Percentiles rank a stretch among this genome's conserved stretches.
Evolutionary conservation across 1,140 invertebrate genomes (phyloP).

Genomic region (Hormaphis cornu): DNA sequence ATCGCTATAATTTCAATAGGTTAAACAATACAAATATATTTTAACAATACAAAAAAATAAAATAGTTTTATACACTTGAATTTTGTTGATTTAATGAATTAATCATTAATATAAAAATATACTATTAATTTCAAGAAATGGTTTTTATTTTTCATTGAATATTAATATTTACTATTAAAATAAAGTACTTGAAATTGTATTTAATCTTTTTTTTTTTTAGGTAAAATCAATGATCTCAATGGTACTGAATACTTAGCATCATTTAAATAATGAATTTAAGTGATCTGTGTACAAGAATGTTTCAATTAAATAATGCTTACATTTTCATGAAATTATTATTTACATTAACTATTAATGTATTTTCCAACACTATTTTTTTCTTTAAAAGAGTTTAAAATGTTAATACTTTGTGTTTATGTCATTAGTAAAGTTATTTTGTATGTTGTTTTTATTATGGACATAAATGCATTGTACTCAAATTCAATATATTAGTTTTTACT

Average conservation of each 20-base stretch:
- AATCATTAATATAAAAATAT: not conserved
- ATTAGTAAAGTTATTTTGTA: conserved; percentile 14
- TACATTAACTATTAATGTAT: not conserved
- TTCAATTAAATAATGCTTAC: not conserved
- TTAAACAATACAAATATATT: not conserved
- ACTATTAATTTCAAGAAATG: no score
- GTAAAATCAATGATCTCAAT: conserved; percentile 19
- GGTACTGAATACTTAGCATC: conserved; percentile 7
- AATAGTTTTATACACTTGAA: not conserved
- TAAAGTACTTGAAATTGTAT: not conserved
- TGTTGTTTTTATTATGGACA: not conserved
- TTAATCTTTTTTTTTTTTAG: not conserved
- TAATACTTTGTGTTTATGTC: not conserved
- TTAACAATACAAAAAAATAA: not conserved
- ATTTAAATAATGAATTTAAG: not conserved
- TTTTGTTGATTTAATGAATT: not conserved
- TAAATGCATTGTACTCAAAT: not conserved
- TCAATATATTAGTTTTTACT: not conserved
- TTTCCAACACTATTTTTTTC: not conserved
- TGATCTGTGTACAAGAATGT: not conserved
- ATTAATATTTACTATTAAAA: no score
- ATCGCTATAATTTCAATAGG: no score
- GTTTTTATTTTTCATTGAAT: no score
- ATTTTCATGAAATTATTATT: not conserved
- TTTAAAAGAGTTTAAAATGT: not conserved